These are phyloP conservation scores for Nymphalis io DNA, from an alignment of 1,140 invertebrate species.

Conservation along the genomic window DNA sequence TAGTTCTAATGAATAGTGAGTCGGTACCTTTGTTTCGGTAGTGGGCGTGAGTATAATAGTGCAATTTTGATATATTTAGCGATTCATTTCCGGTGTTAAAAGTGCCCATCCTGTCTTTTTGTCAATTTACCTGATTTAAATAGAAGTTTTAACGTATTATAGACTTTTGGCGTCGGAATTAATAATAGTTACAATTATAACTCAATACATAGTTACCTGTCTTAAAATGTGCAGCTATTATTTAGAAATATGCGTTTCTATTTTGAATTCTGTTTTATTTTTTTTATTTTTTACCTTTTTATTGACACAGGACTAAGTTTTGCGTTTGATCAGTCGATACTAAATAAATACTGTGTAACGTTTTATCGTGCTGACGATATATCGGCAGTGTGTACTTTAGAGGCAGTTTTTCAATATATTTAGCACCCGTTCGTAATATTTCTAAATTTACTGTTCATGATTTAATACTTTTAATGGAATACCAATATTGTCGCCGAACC, in stretches of 20 bases:
- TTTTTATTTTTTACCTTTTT: not conserved
- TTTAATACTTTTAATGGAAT: slow-evolving; percentile 61
- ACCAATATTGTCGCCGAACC: slow-evolving; percentile 31
- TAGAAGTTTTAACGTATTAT: not conserved
- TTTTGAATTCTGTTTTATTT: not conserved
- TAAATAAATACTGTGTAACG: slow-evolving; percentile 28
- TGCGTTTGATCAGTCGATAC: slow-evolving; percentile 14
- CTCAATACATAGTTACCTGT: no score
- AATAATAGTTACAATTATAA: no score
- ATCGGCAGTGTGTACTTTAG: slow-evolving; percentile 63
- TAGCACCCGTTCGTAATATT: slow-evolving; percentile 62
- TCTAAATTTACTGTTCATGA: slow-evolving; percentile 55
- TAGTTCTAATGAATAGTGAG: slow-evolving; percentile 47
- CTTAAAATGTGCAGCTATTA: no score
- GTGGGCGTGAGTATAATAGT: slow-evolving; percentile 52
- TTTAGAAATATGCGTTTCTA: no score
- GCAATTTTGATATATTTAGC: slow-evolving; percentile 77
- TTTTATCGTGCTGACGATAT: slow-evolving; percentile 63
- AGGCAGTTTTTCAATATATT: slow-evolving; percentile 49
- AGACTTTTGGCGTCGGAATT: no score
- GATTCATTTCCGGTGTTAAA: slow-evolving; percentile 72
- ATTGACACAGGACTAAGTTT: slow-evolving; percentile 5
- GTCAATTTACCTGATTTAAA: slow-evolving; percentile 15
- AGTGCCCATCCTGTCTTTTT: slow-evolving; percentile 32
- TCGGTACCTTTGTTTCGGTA: slow-evolving; percentile 52